Conservation (phyloP, 2,797 vertebrate genomes). For the Phrynocephalus vlangalii region DNA sequence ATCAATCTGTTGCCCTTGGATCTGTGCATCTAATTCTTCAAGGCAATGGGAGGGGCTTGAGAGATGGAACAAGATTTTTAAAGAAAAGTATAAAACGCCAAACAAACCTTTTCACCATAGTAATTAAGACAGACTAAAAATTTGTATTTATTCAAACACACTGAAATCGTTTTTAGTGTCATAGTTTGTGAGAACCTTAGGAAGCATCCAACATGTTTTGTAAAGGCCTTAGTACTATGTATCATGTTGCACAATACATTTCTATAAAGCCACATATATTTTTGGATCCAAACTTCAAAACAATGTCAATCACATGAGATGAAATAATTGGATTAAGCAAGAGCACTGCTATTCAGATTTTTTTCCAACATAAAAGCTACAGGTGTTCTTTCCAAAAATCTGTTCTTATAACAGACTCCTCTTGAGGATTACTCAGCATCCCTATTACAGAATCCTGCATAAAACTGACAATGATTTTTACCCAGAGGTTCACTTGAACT, state of each 20-base stretch:
- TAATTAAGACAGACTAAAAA: conserved; percentile 44
- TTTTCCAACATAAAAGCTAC: conserved; percentile 48
- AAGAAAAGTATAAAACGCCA: conserved; percentile 24
- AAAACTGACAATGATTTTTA: conserved; percentile 29
- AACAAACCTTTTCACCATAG: conserved; percentile 36
- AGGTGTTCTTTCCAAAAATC: conserved; percentile 28
- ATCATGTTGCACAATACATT: conserved; percentile 44
- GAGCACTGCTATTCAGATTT: conserved; percentile 46
- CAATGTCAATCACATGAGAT: conserved; percentile 51
- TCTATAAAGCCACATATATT: conserved; percentile 59
- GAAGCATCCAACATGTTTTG: conserved; percentile 39
- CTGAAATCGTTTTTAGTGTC: conserved; percentile 54
- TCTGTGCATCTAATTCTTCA: conserved; percentile 57
- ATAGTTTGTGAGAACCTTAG: conserved; percentile 49
- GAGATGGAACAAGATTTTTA: conserved; percentile 43
- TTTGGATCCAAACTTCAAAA: conserved; percentile 59
- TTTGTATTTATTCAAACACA: conserved; percentile 65
- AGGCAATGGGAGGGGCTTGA: conserved; percentile 42
- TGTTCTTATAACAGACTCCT: background rate
- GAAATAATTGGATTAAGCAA: conserved; percentile 45
- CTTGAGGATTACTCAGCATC: conserved; percentile 12
- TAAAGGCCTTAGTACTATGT: conserved; percentile 37
- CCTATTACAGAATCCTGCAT: background rate
- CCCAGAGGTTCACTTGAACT: conserved; percentile 13
- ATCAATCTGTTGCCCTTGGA: conserved; percentile 29